A percentile compares a stretch with the other conserved stretches of the same genome.
These are phyloP conservation scores for Protomyctophum bolini DNA, from an alignment of 2,113 vertebrate genomes.

Conservation along the genomic window DNA sequence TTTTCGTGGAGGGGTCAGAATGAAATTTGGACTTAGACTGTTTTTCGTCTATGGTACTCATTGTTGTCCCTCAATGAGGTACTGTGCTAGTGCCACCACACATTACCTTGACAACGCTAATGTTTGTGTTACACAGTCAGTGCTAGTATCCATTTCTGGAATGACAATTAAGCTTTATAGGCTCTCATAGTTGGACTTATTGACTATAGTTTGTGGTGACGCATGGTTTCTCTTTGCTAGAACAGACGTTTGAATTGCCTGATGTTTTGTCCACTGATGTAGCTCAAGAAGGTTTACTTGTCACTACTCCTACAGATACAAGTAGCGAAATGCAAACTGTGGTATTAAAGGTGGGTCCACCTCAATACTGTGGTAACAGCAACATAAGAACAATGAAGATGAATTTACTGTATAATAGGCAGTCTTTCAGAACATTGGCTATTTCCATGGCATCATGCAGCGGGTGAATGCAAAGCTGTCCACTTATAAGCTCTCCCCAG, in stretches of 20 bases:
- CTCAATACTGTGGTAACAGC: no score
- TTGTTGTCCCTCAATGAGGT: neutral
- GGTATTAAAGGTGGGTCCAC: no score
- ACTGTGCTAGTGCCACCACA: neutral
- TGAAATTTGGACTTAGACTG: no score
- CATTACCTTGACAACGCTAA: neutral
- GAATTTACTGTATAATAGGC: no score
- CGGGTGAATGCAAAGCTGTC: neutral
- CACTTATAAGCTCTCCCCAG: constrained; percentile 11
- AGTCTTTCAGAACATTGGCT: neutral
- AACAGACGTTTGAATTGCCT: constrained; percentile 19
- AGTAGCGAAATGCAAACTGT: no score
- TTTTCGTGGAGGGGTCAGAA: no score
- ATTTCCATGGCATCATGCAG: neutral
- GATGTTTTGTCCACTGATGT: no score
- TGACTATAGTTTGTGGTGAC: constrained; percentile 2
- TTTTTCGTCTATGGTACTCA: no score
- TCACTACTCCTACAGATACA: no score
- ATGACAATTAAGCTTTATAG: neutral
- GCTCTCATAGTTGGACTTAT: neutral
- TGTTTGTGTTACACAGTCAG: neutral
- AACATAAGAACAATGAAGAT: no score
- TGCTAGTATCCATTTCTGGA: neutral
- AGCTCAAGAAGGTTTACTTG: no score
- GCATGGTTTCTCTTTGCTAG: constrained; percentile 12